phyloP scores from a whole-genome alignment of 1,140 invertebrate genomes.

The Drosophila serrata region DNA sequence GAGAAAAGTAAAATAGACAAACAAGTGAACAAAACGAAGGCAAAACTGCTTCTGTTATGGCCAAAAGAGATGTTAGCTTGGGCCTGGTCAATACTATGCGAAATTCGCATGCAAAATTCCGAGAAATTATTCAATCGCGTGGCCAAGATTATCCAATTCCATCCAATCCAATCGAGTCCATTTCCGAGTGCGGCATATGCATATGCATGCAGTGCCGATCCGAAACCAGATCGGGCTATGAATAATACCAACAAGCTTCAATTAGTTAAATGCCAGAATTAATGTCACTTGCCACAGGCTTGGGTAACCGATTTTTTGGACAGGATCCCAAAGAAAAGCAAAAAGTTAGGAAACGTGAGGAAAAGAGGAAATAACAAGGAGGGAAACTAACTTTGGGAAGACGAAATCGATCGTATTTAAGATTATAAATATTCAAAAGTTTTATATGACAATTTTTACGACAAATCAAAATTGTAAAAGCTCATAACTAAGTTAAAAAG shows the following conservation, averaged over 20 bases:
- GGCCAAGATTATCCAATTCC: slow-evolving; percentile 56
- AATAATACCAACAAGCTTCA: not conserved
- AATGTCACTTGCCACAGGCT: not conserved
- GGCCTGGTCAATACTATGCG: slow-evolving; percentile 14
- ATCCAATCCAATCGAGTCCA: slow-evolving; percentile 41
- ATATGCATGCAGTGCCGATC: not conserved
- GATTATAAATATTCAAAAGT: too few species aligned
- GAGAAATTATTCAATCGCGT: slow-evolving; percentile 66
- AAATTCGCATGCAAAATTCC: slow-evolving; percentile 66
- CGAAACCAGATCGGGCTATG: slow-evolving; percentile 11
- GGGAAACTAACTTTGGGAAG: too few species aligned
- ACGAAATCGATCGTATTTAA: too few species aligned
- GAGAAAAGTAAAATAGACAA: slow-evolving; percentile 66
- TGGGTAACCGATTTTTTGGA: too few species aligned
- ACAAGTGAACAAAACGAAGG: slow-evolving; percentile 33
- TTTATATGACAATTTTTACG: too few species aligned
- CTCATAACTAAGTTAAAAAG: too few species aligned
- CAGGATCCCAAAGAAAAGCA: too few species aligned
- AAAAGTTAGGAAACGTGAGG: too few species aligned
- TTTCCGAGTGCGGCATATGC: slow-evolving; percentile 11
- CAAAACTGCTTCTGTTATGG: slow-evolving; percentile 22
- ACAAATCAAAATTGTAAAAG: too few species aligned
- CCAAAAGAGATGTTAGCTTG: slow-evolving; percentile 5
- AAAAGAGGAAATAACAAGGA: too few species aligned
- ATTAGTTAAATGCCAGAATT: slow-evolving; percentile 16